Conservation (phyloP, 2,113 vertebrate species). For the Vireo altiloquus region DNA sequence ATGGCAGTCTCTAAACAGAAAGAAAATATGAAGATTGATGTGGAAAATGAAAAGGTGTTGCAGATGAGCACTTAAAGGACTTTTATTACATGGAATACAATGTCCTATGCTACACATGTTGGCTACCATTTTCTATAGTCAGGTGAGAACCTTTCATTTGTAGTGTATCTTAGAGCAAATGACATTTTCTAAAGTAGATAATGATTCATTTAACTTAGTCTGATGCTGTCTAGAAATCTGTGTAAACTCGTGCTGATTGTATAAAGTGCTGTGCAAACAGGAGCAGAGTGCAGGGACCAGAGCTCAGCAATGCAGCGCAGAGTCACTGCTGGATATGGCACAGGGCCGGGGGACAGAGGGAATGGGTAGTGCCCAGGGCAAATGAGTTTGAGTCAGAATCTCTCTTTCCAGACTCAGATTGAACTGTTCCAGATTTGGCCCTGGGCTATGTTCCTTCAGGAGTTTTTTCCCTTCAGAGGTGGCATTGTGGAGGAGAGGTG, state of each 20-base stretch:
- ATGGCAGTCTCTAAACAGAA: not conserved
- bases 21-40: not conserved
- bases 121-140: not conserved
- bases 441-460: not conserved
- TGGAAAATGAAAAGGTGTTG: not conserved
- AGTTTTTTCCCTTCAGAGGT: not conserved
- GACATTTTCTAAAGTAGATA: not conserved
- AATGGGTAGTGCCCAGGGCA: fast-evolving
- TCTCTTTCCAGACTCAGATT: not conserved
- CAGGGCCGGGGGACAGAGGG: fast-evolving
- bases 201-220: not conserved
- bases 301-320: fast-evolving
- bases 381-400: not conserved
- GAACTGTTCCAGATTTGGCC: not conserved
- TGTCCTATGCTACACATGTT: not conserved
- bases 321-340: not conserved
- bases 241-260: not conserved
- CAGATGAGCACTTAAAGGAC: not conserved
- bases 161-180: not conserved
- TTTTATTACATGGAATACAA: not conserved
- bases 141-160: not conserved
- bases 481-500: not conserved
- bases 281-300: fast-evolving
- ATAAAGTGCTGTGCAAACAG: not conserved
- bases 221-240: not conserved